Evolutionary conservation across 2,113 vertebrate species (phyloP), one percentile per base, ranked within the genome.

Genomic region (Oryzias woworae): DNA sequence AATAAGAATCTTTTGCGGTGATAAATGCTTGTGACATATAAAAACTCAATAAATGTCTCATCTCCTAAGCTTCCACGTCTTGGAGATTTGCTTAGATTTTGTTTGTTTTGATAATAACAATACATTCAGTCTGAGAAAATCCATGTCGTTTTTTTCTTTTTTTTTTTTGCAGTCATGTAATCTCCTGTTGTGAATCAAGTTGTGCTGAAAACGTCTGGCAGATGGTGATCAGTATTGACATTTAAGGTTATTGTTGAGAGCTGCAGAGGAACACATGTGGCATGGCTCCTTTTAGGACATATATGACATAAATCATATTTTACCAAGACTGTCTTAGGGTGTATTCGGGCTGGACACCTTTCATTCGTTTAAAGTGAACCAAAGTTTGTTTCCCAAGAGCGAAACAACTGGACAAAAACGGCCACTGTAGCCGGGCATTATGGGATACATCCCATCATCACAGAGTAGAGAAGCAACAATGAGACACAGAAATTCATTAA

Each of bases 181-280:
- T 83, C 43, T 53, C 43, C 2, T 16, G 55, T 46, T 55, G 62
- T 83, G 56, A 72, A 78, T 72, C 73, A 80, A 63, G 66, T 78
- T 49, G 26, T n/a, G 22, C 58, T 17, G 66, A 69, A 83, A 81
- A 83, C 58, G 55, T 55, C 68, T 75, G 22, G 67, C 78, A 85
- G 86, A 86, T 82, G 86, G 71, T 66, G 82, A 83, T 85, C 73
- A 81, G 69, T 71, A 83, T 78, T 86, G 84, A 78, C 84, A 83
- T 86, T 86, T 86, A 81, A 83, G 69, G 75, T 67, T 81, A 71
- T 75, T 77, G 73, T 77, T 71, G 68, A 71, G 43, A 52, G 47
- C 73, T 75, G 71, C 66, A 43, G 59, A 20, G 62, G 69, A 81
- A 67, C 60, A 75, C 72, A 74, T 74, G 62, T 50, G 46, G 58